A percentile compares a stretch with the other conserved stretches of the same genome.
Conservation (phyloP, 2,888 invertebrate genomes). For the Oscheius sp. region DNA sequence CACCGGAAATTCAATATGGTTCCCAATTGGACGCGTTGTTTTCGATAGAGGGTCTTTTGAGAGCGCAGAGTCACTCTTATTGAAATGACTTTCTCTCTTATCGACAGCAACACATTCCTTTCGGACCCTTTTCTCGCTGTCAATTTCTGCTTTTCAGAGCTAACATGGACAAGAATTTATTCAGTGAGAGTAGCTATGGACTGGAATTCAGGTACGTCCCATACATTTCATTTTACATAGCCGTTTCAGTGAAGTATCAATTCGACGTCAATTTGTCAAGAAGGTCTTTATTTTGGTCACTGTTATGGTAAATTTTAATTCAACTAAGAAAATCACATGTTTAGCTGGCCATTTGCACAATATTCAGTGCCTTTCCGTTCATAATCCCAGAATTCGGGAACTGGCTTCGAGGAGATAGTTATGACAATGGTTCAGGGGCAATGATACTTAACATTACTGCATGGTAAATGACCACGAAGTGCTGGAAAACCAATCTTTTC, state of each 20-base stretch:
- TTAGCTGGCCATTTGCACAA: constrained; percentile 17
- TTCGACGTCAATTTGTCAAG: constrained; percentile 28
- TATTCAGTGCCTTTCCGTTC: constrained; percentile 25
- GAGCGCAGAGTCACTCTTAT: no score
- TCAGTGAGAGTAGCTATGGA: not conserved
- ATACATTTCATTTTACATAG: not conserved
- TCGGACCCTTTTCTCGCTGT: no score
- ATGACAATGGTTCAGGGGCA: not conserved
- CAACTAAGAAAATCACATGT: constrained; percentile 6
- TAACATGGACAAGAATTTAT: constrained; percentile 17
- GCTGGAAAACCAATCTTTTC: constrained; percentile 27
- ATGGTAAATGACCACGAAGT: not conserved
- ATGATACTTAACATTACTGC: constrained; percentile 7
- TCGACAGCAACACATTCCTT: no score
- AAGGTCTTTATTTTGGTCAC: constrained; percentile 32
- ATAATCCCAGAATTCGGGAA: constrained; percentile 1
- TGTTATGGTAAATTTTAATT: constrained; percentile 29
- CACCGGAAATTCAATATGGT: no score
- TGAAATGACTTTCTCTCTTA: no score
- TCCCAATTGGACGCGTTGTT: no score
- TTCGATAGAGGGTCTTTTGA: no score
- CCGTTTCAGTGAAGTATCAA: constrained; percentile 28
- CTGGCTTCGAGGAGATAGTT: constrained; percentile 15
- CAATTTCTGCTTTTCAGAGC: not conserved
- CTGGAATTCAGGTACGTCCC: constrained; percentile 16